Percentiles rank a stretch among this genome's conserved stretches.
phyloP scores from a whole-genome alignment of 2,888 invertebrate genomes.

The Cerceris ruficornis region DNA sequence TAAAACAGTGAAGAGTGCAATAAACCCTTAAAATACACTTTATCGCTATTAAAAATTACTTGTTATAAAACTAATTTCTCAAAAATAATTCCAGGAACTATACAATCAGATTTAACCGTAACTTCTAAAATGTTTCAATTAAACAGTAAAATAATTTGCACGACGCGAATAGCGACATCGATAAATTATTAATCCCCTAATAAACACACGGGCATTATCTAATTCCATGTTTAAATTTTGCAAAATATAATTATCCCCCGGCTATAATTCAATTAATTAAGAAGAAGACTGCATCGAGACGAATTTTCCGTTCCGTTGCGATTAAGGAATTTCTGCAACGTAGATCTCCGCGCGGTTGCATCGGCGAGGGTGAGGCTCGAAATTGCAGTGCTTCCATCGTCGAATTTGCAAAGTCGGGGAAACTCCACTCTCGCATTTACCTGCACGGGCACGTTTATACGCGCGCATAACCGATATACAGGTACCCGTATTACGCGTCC shows the following conservation, averaged over 20 bases:
- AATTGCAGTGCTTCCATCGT: conserved; percentile 54
- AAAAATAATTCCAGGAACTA: neutral
- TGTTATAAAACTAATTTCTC: neutral
- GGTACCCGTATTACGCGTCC: conserved; percentile 28
- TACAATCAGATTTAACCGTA: neutral
- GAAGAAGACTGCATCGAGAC: conserved; percentile 24
- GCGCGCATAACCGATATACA: conserved; percentile 20
- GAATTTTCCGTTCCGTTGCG: conserved; percentile 34
- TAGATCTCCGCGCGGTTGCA: conserved; percentile 5
- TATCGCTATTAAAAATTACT: no score
- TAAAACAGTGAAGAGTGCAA: no score
- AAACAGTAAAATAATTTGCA: neutral
- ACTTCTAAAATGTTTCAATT: neutral
- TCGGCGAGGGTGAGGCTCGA: conserved; percentile 27
- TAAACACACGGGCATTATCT: no score
- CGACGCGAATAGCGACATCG: neutral
- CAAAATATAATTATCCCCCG: neutral
- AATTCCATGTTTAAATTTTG: no score
- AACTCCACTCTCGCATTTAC: conserved; percentile 45
- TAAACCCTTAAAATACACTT: no score
- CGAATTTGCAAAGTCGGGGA: conserved; percentile 52
- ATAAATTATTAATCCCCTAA: neutral
- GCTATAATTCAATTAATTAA: conserved; percentile 25
- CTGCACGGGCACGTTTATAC: conserved; percentile 31
- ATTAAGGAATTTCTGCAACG: conserved; percentile 42